A percentile compares a stretch with the other conserved stretches of the same genome.
These are phyloP conservation scores for Poeciliopsis turrubarensis DNA, from an alignment of 2,113 vertebrate species.

Conservation along the genomic window DNA sequence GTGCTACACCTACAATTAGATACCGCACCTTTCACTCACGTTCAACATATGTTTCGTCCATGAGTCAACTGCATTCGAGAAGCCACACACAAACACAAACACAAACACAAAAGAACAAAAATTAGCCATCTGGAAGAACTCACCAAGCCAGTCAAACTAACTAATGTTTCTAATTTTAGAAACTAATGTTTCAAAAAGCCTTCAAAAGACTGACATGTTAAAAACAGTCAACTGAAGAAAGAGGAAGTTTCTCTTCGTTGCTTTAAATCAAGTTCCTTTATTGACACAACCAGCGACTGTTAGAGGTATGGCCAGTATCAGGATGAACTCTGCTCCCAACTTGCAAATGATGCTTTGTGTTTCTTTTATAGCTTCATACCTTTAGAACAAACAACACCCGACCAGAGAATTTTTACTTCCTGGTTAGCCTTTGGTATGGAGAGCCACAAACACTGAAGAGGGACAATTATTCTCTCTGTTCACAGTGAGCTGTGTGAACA, in stretches of 20 bases:
- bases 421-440: constrained; percentile 28
- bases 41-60: not conserved
- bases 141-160: not conserved
- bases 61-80: not conserved
- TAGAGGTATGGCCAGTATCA: not conserved
- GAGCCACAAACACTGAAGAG: constrained; percentile 24
- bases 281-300: constrained; percentile 28
- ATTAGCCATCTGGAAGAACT: not conserved
- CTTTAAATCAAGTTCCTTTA: constrained; percentile 22
- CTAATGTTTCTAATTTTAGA: too few relatives aligned
- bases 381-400: not conserved
- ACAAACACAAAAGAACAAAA: not conserved
- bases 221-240: constrained; percentile 5
- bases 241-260: not conserved
- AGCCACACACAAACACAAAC: too few relatives aligned
- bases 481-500: constrained; percentile 1
- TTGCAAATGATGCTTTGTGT: not conserved
- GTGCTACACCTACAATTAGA: not conserved
- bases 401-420: constrained; percentile 3
- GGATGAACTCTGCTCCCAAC: not conserved
- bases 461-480: not conserved
- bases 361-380: not conserved
- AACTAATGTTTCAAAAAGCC: not conserved
- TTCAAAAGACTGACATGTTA: not conserved
- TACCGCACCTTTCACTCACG: not conserved